phyloP scores from a whole-genome alignment of 2,797 vertebrate species.

The Pempheris klunzingeri region DNA sequence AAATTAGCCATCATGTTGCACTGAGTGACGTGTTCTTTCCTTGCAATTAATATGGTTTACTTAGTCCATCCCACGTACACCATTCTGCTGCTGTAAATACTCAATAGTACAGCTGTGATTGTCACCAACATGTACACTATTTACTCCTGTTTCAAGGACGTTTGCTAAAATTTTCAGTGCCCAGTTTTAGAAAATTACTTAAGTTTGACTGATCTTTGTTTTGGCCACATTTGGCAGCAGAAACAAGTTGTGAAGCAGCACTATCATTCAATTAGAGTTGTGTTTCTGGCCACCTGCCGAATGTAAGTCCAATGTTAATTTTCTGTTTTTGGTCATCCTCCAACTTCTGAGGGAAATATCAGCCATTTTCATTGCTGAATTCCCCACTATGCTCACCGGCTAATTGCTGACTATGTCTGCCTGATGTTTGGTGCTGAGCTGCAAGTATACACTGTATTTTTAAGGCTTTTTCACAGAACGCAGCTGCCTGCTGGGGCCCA shows the following conservation, averaged over 20 bases:
- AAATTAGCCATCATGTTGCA: background rate
- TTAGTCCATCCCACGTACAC: background rate
- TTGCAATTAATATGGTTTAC: slow-evolving; percentile 1
- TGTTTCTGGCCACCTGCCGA: too few species aligned
- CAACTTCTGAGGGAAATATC: background rate
- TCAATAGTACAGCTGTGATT: background rate
- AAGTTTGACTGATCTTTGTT: too few species aligned
- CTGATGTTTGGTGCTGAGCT: background rate
- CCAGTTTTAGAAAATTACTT: slow-evolving; percentile 4
- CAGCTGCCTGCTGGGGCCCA: background rate
- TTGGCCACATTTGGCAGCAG: background rate
- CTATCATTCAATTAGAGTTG: background rate
- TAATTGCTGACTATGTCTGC: background rate
- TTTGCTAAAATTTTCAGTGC: background rate
- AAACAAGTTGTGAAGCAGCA: background rate
- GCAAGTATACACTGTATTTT: background rate
- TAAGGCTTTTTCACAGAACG: background rate
- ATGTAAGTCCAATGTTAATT: background rate
- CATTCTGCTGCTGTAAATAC: background rate
- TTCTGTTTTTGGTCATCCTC: background rate
- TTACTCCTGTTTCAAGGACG: background rate
- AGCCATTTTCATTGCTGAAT: background rate
- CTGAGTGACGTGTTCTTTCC: background rate
- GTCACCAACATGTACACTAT: background rate
- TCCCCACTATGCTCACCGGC: background rate